Conservation (phyloP, 92 coral and sea anemone genomes). For the Umimayanthus kanabou region DNA sequence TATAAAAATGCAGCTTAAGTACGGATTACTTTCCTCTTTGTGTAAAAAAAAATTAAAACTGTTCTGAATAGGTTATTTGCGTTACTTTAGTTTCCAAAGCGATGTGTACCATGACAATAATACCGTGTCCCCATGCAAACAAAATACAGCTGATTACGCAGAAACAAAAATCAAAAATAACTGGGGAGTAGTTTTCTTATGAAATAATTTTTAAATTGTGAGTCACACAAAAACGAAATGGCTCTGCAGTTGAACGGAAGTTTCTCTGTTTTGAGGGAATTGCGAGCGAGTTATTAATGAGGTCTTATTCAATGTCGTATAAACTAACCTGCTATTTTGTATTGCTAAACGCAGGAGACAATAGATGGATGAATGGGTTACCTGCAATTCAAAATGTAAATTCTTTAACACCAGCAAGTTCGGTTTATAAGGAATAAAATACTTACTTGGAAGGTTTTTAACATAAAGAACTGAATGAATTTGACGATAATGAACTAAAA, state of each 20-base stretch:
- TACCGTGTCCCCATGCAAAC: not conserved
- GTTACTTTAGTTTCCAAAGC: not conserved
- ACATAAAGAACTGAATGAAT: not conserved
- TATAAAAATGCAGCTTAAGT: too few relatives aligned
- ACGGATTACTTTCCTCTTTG: too few relatives aligned
- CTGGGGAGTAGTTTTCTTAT: not conserved
- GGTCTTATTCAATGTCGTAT: not conserved
- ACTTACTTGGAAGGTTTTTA: not conserved
- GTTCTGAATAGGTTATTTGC: not conserved
- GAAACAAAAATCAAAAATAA: not conserved
- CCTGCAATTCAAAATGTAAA: conserved; percentile 28
- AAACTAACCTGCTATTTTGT: not conserved
- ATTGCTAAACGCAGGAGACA: not conserved
- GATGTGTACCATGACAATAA: not conserved
- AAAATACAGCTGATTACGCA: not conserved
- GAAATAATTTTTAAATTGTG: too few relatives aligned
- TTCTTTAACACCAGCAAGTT: conserved; percentile 17
- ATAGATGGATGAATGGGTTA: conserved; percentile 7
- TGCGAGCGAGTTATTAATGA: not conserved
- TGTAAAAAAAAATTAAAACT: not conserved
- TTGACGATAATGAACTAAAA: not conserved
- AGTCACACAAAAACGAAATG: too few relatives aligned
- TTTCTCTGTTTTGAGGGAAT: not conserved
- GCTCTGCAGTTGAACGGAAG: not conserved
- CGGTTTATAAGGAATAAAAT: not conserved